Evolutionary conservation across 2,888 invertebrate species (phyloP).

Genomic region (Temnothorax unifasciatus): DNA sequence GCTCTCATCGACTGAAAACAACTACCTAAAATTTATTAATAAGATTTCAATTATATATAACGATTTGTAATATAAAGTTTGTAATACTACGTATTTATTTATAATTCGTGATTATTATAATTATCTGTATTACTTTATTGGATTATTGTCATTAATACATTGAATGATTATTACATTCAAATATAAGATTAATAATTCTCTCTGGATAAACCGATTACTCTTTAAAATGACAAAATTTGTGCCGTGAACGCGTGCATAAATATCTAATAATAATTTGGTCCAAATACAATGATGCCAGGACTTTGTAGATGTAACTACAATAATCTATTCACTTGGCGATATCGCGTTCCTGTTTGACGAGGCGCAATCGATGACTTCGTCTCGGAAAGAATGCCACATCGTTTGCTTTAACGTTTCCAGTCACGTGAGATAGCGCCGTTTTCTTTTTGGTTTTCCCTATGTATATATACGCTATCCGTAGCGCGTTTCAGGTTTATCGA

Average conservation of each 20-base stretch:
- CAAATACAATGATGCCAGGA: not conserved
- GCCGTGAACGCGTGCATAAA: not conserved
- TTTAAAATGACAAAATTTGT: conserved; percentile 6
- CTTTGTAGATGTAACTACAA: not conserved
- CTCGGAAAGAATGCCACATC: conserved; percentile 16
- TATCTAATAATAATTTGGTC: not conserved
- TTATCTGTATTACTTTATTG: conserved; percentile 1
- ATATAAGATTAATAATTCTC: conserved; percentile 31
- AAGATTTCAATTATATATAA: not conserved
- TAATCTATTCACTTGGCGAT: conserved; percentile 14
- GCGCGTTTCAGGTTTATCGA: conserved; percentile 39
- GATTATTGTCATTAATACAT: conserved; percentile 9
- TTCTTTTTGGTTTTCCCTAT: conserved; percentile 49
- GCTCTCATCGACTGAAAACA: not conserved
- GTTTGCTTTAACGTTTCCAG: conserved; percentile 39
- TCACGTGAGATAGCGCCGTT: conserved; percentile 59
- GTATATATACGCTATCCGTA: conserved; percentile 6
- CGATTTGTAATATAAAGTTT: conserved; percentile 6
- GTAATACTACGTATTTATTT: not conserved
- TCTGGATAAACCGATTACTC: conserved; percentile 4
- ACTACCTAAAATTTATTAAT: not conserved
- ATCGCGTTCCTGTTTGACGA: conserved; percentile 39
- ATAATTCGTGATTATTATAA: not conserved
- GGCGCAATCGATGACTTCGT: conserved; percentile 5
- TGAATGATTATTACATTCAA: conserved; percentile 1